A percentile compares a stretch with the other conserved stretches of the same genome.
Evolutionary conservation across 92 coral and sea anemone species (phyloP).

Genomic region (Palythoa grandiflora): DNA sequence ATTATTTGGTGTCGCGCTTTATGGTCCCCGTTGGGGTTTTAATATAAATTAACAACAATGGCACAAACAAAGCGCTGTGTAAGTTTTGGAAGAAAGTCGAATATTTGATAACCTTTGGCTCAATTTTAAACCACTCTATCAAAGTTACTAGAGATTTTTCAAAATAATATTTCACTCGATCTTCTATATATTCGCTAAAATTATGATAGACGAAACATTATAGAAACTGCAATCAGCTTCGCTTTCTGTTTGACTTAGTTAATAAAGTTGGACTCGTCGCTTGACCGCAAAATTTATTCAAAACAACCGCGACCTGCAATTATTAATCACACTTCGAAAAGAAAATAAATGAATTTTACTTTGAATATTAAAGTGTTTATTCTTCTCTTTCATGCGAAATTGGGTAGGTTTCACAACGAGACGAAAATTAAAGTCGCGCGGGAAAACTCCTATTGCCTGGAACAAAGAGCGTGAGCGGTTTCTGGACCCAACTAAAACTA

Average conservation of each 20-base stretch:
- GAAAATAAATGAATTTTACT: neutral
- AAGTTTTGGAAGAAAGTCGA: conserved; percentile 6
- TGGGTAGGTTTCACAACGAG: neutral
- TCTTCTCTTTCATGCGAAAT: neutral
- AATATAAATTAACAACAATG: conserved; percentile 22
- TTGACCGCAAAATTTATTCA: conserved; percentile 39
- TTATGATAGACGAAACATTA: neutral
- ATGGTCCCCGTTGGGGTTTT: conserved; percentile 28
- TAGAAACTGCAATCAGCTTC: neutral
- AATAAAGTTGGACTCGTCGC: conserved; percentile 1
- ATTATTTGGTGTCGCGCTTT: neutral
- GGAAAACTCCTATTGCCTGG: neutral
- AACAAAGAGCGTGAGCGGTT: neutral
- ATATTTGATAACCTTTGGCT: conserved; percentile 5
- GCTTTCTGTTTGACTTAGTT: conserved; percentile 18
- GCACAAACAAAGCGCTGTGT: neutral
- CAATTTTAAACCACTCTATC: neutral
- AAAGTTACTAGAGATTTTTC: neutral
- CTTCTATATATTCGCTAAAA: neutral
- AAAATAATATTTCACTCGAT: neutral
- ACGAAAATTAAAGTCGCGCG: neutral
- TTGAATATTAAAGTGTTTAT: conserved; percentile 6
- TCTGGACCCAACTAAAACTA: neutral
- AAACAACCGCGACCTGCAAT: conserved; percentile 7
- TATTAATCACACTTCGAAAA: conserved; percentile 30